Evolutionary conservation across 2,888 invertebrate genomes (phyloP).

Genomic region (Papilio elwesi): DNA sequence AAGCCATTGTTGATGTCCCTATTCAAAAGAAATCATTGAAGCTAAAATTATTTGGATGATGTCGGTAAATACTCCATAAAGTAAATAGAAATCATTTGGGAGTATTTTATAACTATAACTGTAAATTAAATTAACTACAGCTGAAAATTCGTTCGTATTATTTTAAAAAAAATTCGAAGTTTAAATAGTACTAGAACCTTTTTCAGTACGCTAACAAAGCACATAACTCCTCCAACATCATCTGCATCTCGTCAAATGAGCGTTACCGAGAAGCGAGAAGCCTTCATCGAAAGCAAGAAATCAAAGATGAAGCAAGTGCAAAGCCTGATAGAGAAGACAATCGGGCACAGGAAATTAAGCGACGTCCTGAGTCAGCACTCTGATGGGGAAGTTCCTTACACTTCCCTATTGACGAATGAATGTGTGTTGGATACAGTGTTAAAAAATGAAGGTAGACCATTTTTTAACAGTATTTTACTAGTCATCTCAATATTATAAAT

Average conservation of each 20-base stretch:
- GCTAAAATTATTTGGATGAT: no score
- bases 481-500: background rate
- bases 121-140: no score
- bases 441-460: conserved; percentile 65
- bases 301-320: conserved; percentile 71
- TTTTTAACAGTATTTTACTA: background rate
- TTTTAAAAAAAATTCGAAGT: no score
- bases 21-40: no score
- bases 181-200: background rate
- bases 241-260: conserved; percentile 65
- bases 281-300: conserved; percentile 73
- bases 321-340: conserved; percentile 69
- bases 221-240: conserved; percentile 86
- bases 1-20: no score
- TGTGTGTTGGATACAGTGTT: conserved; percentile 70
- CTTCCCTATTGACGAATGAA: conserved; percentile 72
- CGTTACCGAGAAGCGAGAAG: conserved; percentile 68
- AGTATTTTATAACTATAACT: no score
- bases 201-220: conserved; percentile 87
- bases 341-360: conserved; percentile 63
- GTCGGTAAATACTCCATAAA: no score
- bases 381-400: conserved; percentile 75
- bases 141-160: no score
- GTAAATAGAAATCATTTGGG: no score
- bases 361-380: conserved; percentile 70